Conservation (phyloP, 2,888 invertebrate genomes). For the Callosobruchus maculatus region DNA sequence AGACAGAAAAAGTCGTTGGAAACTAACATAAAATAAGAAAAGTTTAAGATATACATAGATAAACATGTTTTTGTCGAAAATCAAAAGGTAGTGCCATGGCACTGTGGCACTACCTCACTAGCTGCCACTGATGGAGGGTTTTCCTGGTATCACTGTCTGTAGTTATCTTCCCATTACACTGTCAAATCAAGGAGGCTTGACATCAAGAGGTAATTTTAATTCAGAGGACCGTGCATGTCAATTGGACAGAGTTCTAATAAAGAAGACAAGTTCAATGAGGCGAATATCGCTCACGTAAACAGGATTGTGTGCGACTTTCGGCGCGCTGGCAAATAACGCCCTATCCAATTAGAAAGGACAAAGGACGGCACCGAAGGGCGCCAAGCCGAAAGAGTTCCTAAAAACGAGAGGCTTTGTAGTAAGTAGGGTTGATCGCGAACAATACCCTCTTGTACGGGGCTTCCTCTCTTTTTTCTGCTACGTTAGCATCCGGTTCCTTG, state of each 20-base stretch:
- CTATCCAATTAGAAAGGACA: background rate
- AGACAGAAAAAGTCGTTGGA: no score
- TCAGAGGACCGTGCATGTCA: background rate
- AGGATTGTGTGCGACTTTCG: background rate
- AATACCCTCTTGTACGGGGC: background rate
- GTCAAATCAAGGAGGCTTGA: background rate
- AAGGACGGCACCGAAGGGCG: background rate
- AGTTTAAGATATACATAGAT: no score
- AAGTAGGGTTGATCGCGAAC: background rate
- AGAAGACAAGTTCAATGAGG: background rate
- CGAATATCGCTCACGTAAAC: background rate
- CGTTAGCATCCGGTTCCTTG: background rate
- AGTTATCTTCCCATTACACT: background rate
- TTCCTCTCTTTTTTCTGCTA: background rate
- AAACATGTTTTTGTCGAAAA: no score
- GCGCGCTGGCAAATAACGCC: background rate
- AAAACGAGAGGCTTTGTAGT: slow-evolving; percentile 2
- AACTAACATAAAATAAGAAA: no score
- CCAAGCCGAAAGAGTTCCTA: slow-evolving; percentile 1
- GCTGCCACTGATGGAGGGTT: no score
- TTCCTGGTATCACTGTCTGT: background rate
- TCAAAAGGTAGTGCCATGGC: no score
- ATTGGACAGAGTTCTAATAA: background rate
- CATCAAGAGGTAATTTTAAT: background rate
- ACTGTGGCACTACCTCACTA: no score